Conservation (phyloP, 92 coral and sea anemone genomes). For the Parazoanthus atlanticus region DNA sequence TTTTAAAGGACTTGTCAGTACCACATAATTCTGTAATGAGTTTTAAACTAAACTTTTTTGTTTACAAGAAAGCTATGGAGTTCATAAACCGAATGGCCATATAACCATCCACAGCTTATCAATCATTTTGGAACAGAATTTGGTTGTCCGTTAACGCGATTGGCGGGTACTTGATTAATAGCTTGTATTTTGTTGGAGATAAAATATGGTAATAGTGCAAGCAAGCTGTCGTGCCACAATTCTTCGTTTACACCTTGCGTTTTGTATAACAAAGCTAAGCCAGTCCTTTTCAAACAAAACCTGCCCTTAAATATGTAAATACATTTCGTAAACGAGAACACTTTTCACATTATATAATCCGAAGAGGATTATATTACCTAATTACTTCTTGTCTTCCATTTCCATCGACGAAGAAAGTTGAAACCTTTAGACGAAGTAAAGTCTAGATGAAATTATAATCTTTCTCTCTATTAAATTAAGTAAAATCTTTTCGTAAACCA, state of each 20-base stretch:
- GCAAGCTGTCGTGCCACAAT: not conserved
- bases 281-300: conserved; percentile 22
- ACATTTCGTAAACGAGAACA: not conserved
- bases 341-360: not conserved
- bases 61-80: not conserved
- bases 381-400: not conserved
- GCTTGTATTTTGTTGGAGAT: not conserved
- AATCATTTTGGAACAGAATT: not conserved
- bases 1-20: not conserved
- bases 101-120: not conserved
- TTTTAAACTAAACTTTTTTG: not conserved
- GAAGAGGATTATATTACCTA: not conserved
- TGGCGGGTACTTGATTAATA: not conserved
- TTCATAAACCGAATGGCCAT: conserved; percentile 3
- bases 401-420: not conserved
- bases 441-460: not conserved
- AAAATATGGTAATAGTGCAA: not conserved
- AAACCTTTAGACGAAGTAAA: not conserved
- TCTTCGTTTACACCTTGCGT: conserved; percentile 4
- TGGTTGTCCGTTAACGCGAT: not conserved
- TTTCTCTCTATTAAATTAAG: not conserved
- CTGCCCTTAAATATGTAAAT: conserved; percentile 35
- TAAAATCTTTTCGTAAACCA: not conserved
- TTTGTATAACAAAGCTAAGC: not conserved
- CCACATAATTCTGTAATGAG: not conserved